These are phyloP conservation scores for Andrena haemorrhoa DNA, from an alignment of 2,888 invertebrate species.

Conservation along the genomic window DNA sequence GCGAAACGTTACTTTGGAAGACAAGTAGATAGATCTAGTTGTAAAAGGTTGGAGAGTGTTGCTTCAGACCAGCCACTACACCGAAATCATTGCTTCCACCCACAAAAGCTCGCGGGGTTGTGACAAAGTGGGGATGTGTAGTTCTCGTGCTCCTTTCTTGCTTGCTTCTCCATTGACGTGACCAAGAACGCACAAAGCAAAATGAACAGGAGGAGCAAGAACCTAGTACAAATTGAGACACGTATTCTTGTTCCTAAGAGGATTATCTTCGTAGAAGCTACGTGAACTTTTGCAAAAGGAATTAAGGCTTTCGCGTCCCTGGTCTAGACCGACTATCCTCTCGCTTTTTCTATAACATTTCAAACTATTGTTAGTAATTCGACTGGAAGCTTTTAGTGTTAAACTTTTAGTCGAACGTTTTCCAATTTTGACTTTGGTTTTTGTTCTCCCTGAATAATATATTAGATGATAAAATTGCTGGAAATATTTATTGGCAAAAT, in stretches of 20 bases:
- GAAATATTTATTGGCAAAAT: neutral
- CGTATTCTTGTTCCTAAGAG: conserved; percentile 32
- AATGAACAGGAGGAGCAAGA: conserved; percentile 32
- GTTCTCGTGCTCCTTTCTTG: conserved; percentile 19
- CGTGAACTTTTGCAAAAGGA: neutral
- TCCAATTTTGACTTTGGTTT: too few species aligned
- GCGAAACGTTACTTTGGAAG: neutral
- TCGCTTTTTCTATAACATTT: neutral
- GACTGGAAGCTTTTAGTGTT: too few species aligned
- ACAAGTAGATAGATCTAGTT: conserved; percentile 6
- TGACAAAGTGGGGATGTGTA: conserved; percentile 38
- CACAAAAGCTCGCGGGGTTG: conserved; percentile 32
- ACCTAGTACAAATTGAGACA: conserved; percentile 49
- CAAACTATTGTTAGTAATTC: neutral
- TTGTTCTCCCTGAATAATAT: too few species aligned
- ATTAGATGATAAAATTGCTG: neutral
- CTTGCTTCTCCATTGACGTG: conserved; percentile 35
- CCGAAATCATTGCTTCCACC: conserved; percentile 48
- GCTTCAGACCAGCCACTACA: conserved; percentile 27
- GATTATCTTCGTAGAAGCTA: conserved; percentile 24
- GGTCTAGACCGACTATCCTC: neutral
- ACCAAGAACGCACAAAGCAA: conserved; percentile 31
- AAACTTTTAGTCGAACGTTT: too few species aligned
- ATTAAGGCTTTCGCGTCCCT: conserved; percentile 19
- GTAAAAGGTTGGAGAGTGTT: conserved; percentile 27